phyloP scores from a whole-genome alignment of 2,888 invertebrate genomes.

The Polyploca ridens region DNA sequence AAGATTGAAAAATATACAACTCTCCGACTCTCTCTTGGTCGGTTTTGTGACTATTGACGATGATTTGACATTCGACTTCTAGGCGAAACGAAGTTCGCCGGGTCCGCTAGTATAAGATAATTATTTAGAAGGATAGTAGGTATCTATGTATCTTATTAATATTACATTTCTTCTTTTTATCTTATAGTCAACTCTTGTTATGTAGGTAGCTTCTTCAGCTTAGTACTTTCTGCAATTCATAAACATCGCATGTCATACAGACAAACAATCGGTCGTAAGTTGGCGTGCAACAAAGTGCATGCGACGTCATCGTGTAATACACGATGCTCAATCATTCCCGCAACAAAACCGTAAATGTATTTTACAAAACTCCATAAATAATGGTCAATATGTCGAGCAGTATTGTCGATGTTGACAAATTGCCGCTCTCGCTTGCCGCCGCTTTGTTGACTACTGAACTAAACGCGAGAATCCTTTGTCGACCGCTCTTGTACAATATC shows the following conservation, averaged over 20 bases:
- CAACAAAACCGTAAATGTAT: conserved; percentile 75
- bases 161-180: too few species aligned
- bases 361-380: conserved; percentile 81
- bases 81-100: too few species aligned
- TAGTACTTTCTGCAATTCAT: not conserved
- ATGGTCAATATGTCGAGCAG: conserved; percentile 81
- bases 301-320: conserved; percentile 75
- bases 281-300: conserved; percentile 63
- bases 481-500: conserved; percentile 62
- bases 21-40: too few species aligned
- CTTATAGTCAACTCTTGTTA: too few species aligned
- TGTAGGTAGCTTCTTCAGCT: not conserved
- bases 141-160: too few species aligned
- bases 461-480: conserved; percentile 68
- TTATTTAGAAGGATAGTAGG: too few species aligned
- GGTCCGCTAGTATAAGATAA: too few species aligned
- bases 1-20: too few species aligned
- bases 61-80: too few species aligned
- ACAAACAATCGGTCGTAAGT: conserved; percentile 48
- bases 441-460: conserved; percentile 72
- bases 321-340: conserved; percentile 78
- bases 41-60: too few species aligned
- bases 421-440: conserved; percentile 75
- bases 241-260: not conserved
- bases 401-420: conserved; percentile 83